A percentile compares a stretch with the other conserved stretches of the same genome.
Evolutionary conservation across 2,888 invertebrate species (phyloP).

Genomic region (Hofmannophila pseudospretella): DNA sequence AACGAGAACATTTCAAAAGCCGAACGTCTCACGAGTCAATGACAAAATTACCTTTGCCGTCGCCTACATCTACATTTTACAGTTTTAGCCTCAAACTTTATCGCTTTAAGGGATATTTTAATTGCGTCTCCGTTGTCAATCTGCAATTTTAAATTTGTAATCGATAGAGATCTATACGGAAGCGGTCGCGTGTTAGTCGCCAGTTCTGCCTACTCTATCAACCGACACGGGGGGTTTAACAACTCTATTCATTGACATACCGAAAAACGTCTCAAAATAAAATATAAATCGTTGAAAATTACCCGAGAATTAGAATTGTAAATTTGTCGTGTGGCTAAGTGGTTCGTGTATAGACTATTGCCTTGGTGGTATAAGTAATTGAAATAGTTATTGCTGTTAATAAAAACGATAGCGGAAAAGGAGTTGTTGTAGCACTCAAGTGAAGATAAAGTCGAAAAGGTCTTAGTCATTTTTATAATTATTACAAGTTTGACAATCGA

Average conservation of each 20-base stretch:
- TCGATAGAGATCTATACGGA: constrained; percentile 54
- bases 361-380: constrained; percentile 24
- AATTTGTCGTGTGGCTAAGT: constrained; percentile 48
- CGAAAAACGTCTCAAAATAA: constrained; percentile 37
- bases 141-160: constrained; percentile 43
- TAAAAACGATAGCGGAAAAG: constrained; percentile 4
- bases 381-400: constrained; percentile 14
- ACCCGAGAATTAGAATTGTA: constrained; percentile 59
- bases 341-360: constrained; percentile 17
- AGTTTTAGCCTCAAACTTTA: constrained; percentile 12
- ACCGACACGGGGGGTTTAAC: constrained; percentile 39
- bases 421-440: too few relatives aligned
- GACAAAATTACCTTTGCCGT: constrained; percentile 18
- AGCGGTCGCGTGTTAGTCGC: constrained; percentile 54
- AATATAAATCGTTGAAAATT: constrained; percentile 47
- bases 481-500: too few relatives aligned
- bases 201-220: constrained; percentile 38
- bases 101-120: constrained; percentile 31
- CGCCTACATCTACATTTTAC: constrained; percentile 10
- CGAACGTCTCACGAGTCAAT: constrained; percentile 38
- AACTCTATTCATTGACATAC: constrained; percentile 63
- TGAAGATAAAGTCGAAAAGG: too few relatives aligned
- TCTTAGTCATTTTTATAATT: too few relatives aligned
- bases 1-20: constrained; percentile 44
- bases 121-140: constrained; percentile 27